A percentile compares a stretch with the other conserved stretches of the same genome.
phyloP scores from a whole-genome alignment of 2,888 invertebrate genomes.

The Amphiduros pacificus region DNA sequence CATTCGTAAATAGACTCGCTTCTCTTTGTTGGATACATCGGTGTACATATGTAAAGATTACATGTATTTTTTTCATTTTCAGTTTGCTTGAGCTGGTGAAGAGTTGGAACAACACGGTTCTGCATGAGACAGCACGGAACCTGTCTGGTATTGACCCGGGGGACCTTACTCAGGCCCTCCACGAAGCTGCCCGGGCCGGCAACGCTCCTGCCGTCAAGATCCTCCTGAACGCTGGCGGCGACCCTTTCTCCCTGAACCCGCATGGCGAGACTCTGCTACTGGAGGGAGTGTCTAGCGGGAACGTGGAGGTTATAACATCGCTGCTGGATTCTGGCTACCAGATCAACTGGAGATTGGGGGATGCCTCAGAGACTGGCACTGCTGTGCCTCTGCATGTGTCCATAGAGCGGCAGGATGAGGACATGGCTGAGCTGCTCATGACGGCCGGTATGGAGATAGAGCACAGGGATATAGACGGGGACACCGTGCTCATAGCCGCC shows the following conservation, averaged over 20 bases:
- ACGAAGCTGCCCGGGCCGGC: slow-evolving; percentile 18
- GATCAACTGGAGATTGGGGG: too few relatives aligned
- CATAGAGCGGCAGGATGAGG: neutral
- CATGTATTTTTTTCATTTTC: neutral
- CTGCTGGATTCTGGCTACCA: slow-evolving; percentile 1
- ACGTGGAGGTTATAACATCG: neutral
- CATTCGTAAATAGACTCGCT: too few relatives aligned
- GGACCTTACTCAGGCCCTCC: too few relatives aligned
- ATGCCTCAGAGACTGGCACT: too few relatives aligned
- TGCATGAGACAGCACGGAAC: too few relatives aligned
- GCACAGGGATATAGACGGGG: neutral
- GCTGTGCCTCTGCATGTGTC: neutral
- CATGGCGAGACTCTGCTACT: slow-evolving; percentile 24
- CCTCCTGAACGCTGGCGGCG: slow-evolving; percentile 12
- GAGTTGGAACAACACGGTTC: too few relatives aligned
- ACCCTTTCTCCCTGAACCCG: slow-evolving; percentile 16
- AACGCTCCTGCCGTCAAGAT: slow-evolving; percentile 2
- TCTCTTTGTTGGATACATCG: neutral
- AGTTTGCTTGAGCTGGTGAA: too few relatives aligned
- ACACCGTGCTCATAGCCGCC: neutral
- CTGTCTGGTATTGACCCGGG: too few relatives aligned
- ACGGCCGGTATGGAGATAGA: neutral
- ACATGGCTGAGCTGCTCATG: neutral
- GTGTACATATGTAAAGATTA: neutral
- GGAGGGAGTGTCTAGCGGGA: neutral